Conservation (phyloP, 2,888 invertebrate species). For the Arctia plantaginis region DNA sequence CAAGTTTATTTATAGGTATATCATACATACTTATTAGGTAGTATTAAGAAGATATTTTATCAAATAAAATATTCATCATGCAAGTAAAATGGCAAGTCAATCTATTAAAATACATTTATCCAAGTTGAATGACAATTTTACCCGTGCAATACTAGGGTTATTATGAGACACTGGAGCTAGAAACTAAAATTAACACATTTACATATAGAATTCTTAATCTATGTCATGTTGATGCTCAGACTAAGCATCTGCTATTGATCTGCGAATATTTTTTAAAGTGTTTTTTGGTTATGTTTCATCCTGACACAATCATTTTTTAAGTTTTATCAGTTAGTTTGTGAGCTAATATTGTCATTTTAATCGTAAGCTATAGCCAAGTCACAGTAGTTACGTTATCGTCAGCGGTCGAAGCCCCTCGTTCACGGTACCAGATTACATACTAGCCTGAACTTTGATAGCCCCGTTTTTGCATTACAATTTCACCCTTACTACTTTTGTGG, state of each 20-base stretch:
- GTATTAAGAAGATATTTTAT: neutral
- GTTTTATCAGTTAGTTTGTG: constrained; percentile 50
- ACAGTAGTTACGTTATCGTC: constrained; percentile 69
- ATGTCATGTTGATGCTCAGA: constrained; percentile 21
- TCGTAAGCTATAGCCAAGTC: constrained; percentile 43
- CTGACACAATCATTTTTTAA: neutral
- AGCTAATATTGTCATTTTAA: constrained; percentile 59
- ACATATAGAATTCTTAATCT: constrained; percentile 34
- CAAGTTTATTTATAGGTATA: constrained; percentile 12
- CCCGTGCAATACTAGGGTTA: constrained; percentile 33
- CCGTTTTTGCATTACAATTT: constrained; percentile 65
- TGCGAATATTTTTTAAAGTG: neutral
- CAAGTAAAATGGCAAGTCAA: neutral
- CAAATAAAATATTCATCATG: neutral
- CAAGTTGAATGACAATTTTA: constrained; percentile 30
- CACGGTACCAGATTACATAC: constrained; percentile 74
- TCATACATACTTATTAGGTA: neutral
- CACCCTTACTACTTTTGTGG: constrained; percentile 53
- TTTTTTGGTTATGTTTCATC: neutral
- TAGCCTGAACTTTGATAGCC: constrained; percentile 77
- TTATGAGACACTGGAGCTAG: constrained; percentile 44
- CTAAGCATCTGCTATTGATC: constrained; percentile 10
- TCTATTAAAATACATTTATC: constrained; percentile 20
- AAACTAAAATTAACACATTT: constrained; percentile 44
- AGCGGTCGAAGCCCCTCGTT: constrained; percentile 80